A percentile compares a stretch with the other conserved stretches of the same genome.
phyloP scores from a whole-genome alignment of 2,113 vertebrate genomes.

The Scalopus aquaticus region DNA sequence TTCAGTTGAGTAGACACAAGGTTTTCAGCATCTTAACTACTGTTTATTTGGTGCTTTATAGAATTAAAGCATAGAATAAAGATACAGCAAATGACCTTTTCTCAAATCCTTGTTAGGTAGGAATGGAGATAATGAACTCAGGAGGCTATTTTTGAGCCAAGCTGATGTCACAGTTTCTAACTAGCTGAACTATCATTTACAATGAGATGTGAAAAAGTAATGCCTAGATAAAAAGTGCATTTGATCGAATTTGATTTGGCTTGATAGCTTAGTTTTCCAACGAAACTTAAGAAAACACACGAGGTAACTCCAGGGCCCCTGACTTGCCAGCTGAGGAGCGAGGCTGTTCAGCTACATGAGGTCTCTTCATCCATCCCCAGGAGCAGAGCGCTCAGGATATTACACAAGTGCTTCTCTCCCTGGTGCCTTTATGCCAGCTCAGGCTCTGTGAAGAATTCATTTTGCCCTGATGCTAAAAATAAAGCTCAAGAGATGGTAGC shows the following conservation, averaged over 20 bases:
- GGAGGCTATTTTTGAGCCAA: constrained; percentile 29
- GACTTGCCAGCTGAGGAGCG: background rate
- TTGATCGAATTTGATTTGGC: background rate
- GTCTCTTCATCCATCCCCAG: background rate
- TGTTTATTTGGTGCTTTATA: background rate
- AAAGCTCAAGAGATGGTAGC: background rate
- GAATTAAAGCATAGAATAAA: background rate
- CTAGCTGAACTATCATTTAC: constrained; percentile 31
- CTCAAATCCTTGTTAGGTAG: background rate
- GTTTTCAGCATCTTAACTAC: background rate
- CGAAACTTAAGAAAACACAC: constrained; percentile 39
- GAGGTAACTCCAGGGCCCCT: background rate
- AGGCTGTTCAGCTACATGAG: background rate
- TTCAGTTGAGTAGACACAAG: background rate
- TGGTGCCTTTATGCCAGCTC: background rate
- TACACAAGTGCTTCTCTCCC: constrained; percentile 3
- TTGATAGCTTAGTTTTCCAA: background rate
- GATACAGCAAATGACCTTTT: background rate
- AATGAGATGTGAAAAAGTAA: constrained; percentile 14
- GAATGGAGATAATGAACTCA: background rate
- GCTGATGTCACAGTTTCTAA: constrained; percentile 48
- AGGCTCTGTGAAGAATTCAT: background rate
- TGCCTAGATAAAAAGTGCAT: background rate
- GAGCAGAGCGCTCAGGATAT: background rate
- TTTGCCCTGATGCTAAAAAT: background rate